Evolutionary conservation across 2,888 invertebrate species (phyloP).

Genomic region (Ochlodes sylvanus): DNA sequence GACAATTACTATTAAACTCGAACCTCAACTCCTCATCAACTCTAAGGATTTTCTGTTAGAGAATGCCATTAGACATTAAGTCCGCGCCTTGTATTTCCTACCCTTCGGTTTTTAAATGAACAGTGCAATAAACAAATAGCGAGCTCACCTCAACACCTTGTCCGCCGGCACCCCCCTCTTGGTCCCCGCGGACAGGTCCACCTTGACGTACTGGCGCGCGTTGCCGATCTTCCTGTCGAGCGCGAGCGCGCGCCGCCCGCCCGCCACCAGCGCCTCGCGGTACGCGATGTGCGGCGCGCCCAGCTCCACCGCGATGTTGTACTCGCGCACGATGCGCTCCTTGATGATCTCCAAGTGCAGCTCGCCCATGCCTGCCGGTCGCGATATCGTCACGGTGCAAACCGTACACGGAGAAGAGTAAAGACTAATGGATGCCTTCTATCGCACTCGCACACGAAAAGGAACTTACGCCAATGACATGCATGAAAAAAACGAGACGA

Average conservation of each 20-base stretch:
- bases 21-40: too few species aligned
- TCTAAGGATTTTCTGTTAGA: too few species aligned
- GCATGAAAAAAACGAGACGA: too few species aligned
- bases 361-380: conserved; percentile 97
- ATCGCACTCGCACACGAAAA: too few species aligned
- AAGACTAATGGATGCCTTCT: too few species aligned
- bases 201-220: conserved; percentile 84
- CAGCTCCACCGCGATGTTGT: conserved; percentile 95
- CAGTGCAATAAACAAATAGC: neutral
- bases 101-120: too few species aligned
- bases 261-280: conserved; percentile 88
- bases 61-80: too few species aligned
- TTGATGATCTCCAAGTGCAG: conserved; percentile 97
- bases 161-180: conserved; percentile 67
- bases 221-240: conserved; percentile 88
- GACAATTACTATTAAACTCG: too few species aligned
- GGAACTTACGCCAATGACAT: too few species aligned
- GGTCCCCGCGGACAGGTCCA: conserved; percentile 87
- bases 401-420: too few species aligned
- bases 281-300: conserved; percentile 97
- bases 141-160: conserved; percentile 77
- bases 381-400: too few species aligned
- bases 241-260: conserved; percentile 70
- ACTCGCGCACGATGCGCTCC: conserved; percentile 94
- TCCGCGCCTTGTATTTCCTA: too few species aligned